Evolutionary conservation across 2,797 vertebrate genomes (phyloP).

Genomic region (Euthynnus affinis): DNA sequence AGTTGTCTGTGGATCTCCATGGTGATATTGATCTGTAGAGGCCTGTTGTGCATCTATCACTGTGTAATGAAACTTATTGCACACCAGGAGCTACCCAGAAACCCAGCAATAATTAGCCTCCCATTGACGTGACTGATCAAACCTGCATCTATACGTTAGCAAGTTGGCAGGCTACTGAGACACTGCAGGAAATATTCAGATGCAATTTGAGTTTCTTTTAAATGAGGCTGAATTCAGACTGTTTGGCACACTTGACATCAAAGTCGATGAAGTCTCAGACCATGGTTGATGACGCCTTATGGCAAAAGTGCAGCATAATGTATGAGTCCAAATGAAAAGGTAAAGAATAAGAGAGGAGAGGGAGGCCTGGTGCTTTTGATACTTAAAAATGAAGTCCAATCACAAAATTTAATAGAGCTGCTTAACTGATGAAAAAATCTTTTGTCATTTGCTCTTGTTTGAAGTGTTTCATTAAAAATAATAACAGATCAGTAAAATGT

Average conservation of each 20-base stretch:
- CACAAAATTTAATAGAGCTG: no score
- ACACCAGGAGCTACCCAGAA: background rate
- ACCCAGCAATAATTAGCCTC: background rate
- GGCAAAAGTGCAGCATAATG: background rate
- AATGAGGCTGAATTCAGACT: background rate
- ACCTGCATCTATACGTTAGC: background rate
- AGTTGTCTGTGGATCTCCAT: background rate
- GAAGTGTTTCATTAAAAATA: background rate
- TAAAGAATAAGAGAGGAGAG: no score
- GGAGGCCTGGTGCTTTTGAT: no score
- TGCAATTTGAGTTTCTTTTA: background rate
- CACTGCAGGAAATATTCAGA: background rate
- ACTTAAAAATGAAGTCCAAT: no score
- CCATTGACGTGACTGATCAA: background rate
- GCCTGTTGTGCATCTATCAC: background rate
- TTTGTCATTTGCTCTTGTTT: no score
- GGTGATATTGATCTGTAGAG: constrained; percentile 15
- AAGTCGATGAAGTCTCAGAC: background rate
- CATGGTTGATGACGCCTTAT: background rate
- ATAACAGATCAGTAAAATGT: background rate
- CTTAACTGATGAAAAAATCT: no score
- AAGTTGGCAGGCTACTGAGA: background rate
- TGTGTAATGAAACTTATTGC: background rate
- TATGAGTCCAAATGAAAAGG: no score
- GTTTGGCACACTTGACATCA: background rate